Conservation (phyloP, 2,888 invertebrate genomes). For the Amphipoea lucens region DNA sequence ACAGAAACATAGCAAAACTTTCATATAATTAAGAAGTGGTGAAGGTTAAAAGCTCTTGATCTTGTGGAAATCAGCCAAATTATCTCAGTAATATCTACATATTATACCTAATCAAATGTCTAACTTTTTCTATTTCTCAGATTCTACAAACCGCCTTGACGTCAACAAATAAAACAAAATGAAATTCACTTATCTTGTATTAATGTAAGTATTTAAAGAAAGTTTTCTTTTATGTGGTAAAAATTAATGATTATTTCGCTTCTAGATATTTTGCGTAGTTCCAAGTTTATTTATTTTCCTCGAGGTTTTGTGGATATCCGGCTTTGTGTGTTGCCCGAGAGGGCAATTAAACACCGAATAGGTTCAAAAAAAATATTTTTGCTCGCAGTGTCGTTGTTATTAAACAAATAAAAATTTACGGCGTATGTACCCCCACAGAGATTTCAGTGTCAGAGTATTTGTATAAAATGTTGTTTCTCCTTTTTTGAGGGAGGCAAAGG, state of each 20-base stretch:
- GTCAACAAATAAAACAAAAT: conserved; percentile 26
- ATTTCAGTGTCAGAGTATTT: conserved; percentile 17
- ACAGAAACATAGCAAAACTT: not conserved
- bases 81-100: conserved; percentile 7
- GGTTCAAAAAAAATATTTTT: conserved; percentile 21
- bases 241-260: not conserved
- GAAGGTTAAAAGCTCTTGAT: conserved; percentile 11
- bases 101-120: conserved; percentile 3
- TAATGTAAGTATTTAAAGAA: conserved; percentile 3
- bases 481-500: not conserved
- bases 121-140: not conserved
- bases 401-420: conserved; percentile 37
- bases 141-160: conserved; percentile 11
- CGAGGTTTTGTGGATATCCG: conserved; percentile 21
- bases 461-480: not conserved
- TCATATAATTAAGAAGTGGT: conserved; percentile 8
- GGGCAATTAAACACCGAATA: conserved; percentile 34
- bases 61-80: conserved; percentile 34
- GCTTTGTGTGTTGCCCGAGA: conserved; percentile 18
- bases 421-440: conserved; percentile 28
- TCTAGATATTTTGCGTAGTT: conserved; percentile 6
- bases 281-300: conserved; percentile 16
- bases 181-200: not conserved
- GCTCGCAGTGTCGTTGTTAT: conserved; percentile 11
- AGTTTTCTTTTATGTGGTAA: not conserved